phyloP scores from a whole-genome alignment of 2,888 invertebrate genomes.

The Drosophila algonquin region DNA sequence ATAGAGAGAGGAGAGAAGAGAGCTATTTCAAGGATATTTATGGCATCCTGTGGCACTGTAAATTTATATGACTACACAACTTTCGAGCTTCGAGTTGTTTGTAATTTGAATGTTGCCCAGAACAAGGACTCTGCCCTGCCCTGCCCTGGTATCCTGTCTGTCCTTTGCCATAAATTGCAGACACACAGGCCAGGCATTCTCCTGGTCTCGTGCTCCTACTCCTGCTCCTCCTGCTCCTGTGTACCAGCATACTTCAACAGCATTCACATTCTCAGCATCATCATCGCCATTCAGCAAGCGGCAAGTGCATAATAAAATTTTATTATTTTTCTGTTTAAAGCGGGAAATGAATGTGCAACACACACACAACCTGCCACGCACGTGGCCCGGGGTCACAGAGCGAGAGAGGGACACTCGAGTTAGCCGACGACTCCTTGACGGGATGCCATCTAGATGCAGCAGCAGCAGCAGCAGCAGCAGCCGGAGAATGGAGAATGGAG shows the following conservation, averaged over 20 bases:
- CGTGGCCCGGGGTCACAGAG: not conserved
- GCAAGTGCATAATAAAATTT: constrained; percentile 76
- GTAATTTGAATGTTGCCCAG: constrained; percentile 55
- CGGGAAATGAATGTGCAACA: constrained; percentile 62
- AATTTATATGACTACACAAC: too few species aligned
- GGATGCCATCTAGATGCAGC: constrained; percentile 20
- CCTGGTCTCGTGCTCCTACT: constrained; percentile 1
- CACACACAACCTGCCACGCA: not conserved
- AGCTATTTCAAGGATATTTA: constrained; percentile 8
- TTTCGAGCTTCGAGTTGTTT: constrained; percentile 20
- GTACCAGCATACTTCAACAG: constrained; percentile 18
- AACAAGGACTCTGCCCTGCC: not conserved
- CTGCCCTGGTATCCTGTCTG: constrained; percentile 11
- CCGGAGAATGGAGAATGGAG: too few species aligned
- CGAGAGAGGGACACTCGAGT: constrained; percentile 4
- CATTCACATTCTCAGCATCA: constrained; percentile 40
- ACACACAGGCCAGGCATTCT: constrained; percentile 31
- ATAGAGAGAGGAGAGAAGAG: not conserved
- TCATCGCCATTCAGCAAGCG: constrained; percentile 47
- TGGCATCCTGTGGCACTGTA: not conserved
- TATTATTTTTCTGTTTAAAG: constrained; percentile 62
- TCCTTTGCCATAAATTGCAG: constrained; percentile 57
- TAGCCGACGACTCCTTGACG: constrained; percentile 22
- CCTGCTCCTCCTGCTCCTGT: not conserved
- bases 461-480: constrained; percentile 6